Conservation (phyloP, 2,797 vertebrate species). For the Sebastiscus albofasciatus region DNA sequence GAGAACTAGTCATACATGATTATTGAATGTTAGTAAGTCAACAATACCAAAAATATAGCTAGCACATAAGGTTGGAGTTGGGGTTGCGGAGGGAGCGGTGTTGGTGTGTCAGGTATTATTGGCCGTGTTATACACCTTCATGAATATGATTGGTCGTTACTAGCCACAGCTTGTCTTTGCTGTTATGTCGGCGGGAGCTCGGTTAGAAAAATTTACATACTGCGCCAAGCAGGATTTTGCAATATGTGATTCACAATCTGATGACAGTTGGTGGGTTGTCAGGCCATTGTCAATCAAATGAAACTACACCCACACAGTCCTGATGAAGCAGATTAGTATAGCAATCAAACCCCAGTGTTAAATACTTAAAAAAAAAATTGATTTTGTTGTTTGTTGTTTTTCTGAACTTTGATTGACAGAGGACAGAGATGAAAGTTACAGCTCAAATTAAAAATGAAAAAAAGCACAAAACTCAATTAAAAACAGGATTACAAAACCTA, state of each 20-base stretch:
- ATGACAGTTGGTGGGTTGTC: slow-evolving; percentile 18
- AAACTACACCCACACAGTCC: background rate
- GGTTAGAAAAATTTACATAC: background rate
- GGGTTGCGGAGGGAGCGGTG: background rate
- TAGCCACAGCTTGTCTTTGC: background rate
- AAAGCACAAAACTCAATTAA: background rate
- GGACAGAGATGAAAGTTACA: background rate
- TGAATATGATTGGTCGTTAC: background rate
- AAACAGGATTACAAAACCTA: slow-evolving; percentile 3
- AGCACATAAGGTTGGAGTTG: background rate
- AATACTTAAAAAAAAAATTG: background rate
- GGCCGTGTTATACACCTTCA: background rate
- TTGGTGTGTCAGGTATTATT: background rate
- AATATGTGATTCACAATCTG: background rate
- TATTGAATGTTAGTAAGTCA: background rate
- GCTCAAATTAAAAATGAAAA: background rate
- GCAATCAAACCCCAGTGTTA: background rate
- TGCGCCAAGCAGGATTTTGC: background rate
- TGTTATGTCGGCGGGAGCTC: background rate
- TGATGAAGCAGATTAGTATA: background rate
- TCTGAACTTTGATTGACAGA: background rate
- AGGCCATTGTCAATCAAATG: slow-evolving; percentile 2
- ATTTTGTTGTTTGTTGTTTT: background rate
- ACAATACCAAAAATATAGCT: background rate
- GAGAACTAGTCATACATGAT: background rate